phyloP scores from a whole-genome alignment of 1,140 invertebrate species.

The Solenopsis invicta region DNA sequence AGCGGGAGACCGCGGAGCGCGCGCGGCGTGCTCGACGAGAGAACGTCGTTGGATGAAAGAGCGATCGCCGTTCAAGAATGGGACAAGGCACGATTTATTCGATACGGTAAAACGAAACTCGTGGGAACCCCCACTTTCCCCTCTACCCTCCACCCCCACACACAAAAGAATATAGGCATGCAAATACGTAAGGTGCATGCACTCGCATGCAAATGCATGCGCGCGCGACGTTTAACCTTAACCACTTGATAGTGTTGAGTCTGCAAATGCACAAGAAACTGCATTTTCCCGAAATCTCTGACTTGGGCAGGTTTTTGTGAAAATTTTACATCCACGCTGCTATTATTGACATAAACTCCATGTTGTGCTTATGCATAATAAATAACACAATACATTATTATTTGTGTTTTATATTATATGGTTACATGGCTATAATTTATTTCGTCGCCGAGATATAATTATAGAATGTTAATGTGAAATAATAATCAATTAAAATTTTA shows the following conservation, averaged over 20 bases:
- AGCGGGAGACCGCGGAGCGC: constrained; percentile 47
- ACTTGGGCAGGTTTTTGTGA: background rate
- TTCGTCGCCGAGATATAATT: constrained; percentile 32
- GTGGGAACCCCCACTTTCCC: constrained; percentile 8
- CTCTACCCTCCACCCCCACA: too few relatives aligned
- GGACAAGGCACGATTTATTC: constrained; percentile 51
- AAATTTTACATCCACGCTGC: background rate
- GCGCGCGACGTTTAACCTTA: background rate
- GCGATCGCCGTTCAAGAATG: constrained; percentile 33
- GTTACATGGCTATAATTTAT: constrained; percentile 20
- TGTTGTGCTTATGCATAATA: background rate
- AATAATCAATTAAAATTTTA: constrained; percentile 47
- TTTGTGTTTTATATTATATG: constrained; percentile 33
- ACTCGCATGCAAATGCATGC: background rate
- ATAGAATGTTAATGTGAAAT: constrained; percentile 37
- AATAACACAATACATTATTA: constrained; percentile 25
- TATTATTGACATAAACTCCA: background rate
- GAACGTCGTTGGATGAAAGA: constrained; percentile 59
- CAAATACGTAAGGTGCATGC: background rate
- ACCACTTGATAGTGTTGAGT: background rate
- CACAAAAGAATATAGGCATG: background rate
- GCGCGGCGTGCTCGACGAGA: constrained; percentile 48
- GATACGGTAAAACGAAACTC: constrained; percentile 54
- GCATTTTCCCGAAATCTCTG: background rate
- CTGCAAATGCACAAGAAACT: background rate